A percentile compares a stretch with the other conserved stretches of the same genome.
Conservation (phyloP, 1,140 invertebrate genomes). For the Armadillidium nasatum region DNA sequence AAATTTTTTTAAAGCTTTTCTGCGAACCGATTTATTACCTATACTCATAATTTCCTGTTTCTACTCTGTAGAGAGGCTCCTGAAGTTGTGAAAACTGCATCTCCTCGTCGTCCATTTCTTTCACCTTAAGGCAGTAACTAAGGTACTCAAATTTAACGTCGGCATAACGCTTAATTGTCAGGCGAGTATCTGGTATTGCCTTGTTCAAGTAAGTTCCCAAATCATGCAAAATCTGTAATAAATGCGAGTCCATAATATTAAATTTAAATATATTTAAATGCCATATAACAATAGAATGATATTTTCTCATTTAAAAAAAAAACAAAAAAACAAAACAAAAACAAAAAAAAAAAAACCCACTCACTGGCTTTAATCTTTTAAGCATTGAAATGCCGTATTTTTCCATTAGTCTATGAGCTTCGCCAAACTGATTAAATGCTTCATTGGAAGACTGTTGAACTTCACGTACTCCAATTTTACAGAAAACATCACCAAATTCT, state of each 20-base stretch:
- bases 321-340: too few relatives aligned
- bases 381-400: conserved; percentile 85
- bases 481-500: conserved; percentile 92
- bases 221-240: conserved; percentile 74
- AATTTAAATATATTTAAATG: too few relatives aligned
- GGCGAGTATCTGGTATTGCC: conserved; percentile 93
- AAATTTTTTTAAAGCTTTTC: too few relatives aligned
- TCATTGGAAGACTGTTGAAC: conserved; percentile 91
- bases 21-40: too few relatives aligned
- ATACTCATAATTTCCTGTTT: conserved; percentile 99
- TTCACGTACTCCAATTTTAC: conserved; percentile 88
- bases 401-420: conserved; percentile 88
- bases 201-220: conserved; percentile 94
- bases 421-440: conserved; percentile 90
- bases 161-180: conserved; percentile 95
- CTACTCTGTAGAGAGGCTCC: conserved; percentile 92
- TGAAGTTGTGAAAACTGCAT: conserved; percentile 88
- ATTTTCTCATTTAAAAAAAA: too few relatives aligned
- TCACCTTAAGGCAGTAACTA: conserved; percentile 91
- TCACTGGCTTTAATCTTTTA: conserved; percentile 84
- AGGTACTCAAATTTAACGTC: conserved; percentile 98
- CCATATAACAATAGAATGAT: too few relatives aligned
- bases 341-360: conserved; percentile 38
- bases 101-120: conserved; percentile 98
- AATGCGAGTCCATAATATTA: too few relatives aligned